Evolutionary conservation across 2,113 vertebrate genomes (phyloP), one percentile per base, ranked within the genome.

Genomic region (Notothenia coriiceps): DNA sequence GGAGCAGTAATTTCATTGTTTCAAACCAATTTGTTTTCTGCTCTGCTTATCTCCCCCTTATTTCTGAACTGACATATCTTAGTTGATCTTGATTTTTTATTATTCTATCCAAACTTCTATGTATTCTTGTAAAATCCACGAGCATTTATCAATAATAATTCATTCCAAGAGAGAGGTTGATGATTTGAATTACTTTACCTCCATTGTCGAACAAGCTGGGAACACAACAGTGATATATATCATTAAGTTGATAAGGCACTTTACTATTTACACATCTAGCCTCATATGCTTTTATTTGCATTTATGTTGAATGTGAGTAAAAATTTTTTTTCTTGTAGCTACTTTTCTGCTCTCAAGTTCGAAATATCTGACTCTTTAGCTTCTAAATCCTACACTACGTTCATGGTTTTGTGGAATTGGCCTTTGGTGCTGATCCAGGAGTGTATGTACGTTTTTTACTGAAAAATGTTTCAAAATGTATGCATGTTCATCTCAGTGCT

Each of bases 1-100:
- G 91, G 90, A 4, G 56, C 63, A 52, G 50, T 54, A 71, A 82
- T 62, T 79, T 63, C 6, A 25, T 25, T 13, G 11, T 56, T 29
- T 56, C 9, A 8, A 17, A 4, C 2, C n/a, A 10, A 17, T 12
- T 3, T 33, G 7, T 33, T 22, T 6, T 40, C 35, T 2, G 25
- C n/a, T 64, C 17, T 13, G n/a, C n/a, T 43, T n/a, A 18, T 46
- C 5, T 29, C 29, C 8, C 7, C 6, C 25, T n/a, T 25, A 17
- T 66, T 49, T 22, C 29, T 67, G 17, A 50, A 65, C 12, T 25
- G 20, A 29, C 63, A 15, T 0, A 50, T 50, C 10, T 3, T 60
- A 40, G 35, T 40, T 15, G 18, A 60, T 17, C 59, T 54, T 20
- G 6, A 20, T 12, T 68, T 54, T 15, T 9, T 5, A 20, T 52